Percentiles rank a stretch among this genome's conserved stretches.
phyloP scores from a whole-genome alignment of 2,113 vertebrate genomes.

The Ptyas mucosa region DNA sequence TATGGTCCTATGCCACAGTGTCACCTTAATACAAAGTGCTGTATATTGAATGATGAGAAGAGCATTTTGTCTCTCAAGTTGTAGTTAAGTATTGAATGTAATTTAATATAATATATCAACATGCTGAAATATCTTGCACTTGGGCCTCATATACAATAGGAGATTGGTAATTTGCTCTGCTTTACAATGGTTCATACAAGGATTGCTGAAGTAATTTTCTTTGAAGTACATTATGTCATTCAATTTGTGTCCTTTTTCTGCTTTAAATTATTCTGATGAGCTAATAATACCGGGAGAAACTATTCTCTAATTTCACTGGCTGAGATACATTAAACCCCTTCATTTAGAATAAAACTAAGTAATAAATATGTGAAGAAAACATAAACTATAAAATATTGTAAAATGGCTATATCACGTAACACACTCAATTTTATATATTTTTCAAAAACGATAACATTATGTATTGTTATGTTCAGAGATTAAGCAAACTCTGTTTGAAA shows the following conservation, averaged over 20 bases:
- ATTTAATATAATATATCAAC: neutral
- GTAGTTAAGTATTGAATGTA: neutral
- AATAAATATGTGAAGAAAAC: conserved; percentile 45
- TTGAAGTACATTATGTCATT: neutral
- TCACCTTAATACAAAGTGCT: neutral
- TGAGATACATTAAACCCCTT: neutral
- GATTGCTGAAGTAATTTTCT: neutral
- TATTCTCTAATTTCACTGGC: conserved; percentile 15
- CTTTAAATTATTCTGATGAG: conserved; percentile 40
- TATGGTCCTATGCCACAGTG: neutral
- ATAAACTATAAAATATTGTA: conserved; percentile 33
- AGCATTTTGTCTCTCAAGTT: neutral
- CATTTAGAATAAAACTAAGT: neutral
- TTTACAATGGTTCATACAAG: neutral
- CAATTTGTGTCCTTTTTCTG: neutral
- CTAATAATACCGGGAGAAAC: neutral
- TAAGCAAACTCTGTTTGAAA: conserved; percentile 35
- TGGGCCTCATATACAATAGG: neutral
- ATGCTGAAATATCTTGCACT: neutral
- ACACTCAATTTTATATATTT: neutral
- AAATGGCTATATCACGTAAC: conserved; percentile 4
- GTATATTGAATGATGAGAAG: neutral
- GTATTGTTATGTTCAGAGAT: conserved; percentile 37
- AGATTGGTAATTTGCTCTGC: neutral
- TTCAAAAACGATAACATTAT: conserved; percentile 21